These are phyloP conservation scores for Platyura marginata DNA, from an alignment of 1,140 invertebrate species.

Conservation along the genomic window DNA sequence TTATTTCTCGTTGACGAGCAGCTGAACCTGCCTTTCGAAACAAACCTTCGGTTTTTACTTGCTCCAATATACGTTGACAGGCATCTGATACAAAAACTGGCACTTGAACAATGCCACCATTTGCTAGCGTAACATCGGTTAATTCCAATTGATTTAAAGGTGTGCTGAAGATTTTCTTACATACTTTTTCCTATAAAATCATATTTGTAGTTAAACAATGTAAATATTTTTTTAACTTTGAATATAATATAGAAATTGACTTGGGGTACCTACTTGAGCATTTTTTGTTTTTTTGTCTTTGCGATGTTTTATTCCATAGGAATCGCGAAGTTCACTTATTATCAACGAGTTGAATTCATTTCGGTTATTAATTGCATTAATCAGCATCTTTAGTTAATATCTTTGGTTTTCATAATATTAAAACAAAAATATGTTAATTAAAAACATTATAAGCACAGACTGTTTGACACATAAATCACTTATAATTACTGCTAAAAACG, in stretches of 20 bases:
- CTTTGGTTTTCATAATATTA: no score
- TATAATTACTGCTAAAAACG: no score
- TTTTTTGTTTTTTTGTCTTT: background rate
- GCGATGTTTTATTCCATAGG: background rate
- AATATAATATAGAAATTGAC: background rate
- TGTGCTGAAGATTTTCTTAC: conserved; percentile 39
- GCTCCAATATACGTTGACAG: conserved; percentile 40
- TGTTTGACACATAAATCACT: no score
- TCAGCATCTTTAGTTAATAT: conserved; percentile 16
- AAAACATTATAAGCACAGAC: no score
- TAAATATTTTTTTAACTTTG: background rate
- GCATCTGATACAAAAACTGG: conserved; percentile 59
- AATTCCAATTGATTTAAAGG: conserved; percentile 34
- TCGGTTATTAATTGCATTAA: background rate
- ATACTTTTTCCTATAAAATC: conserved; percentile 9
- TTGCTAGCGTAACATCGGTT: conserved; percentile 37
- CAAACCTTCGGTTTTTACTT: conserved; percentile 55
- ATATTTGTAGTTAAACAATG: background rate
- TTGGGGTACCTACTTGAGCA: background rate
- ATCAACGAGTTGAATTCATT: background rate
- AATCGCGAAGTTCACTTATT: background rate
- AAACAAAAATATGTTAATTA: no score
- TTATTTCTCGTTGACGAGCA: conserved; percentile 57
- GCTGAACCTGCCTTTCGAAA: conserved; percentile 73
- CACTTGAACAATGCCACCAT: conserved; percentile 38